These are phyloP conservation scores for Oceanites oceanicus DNA, from an alignment of 2,113 vertebrate species.

Conservation along the genomic window DNA sequence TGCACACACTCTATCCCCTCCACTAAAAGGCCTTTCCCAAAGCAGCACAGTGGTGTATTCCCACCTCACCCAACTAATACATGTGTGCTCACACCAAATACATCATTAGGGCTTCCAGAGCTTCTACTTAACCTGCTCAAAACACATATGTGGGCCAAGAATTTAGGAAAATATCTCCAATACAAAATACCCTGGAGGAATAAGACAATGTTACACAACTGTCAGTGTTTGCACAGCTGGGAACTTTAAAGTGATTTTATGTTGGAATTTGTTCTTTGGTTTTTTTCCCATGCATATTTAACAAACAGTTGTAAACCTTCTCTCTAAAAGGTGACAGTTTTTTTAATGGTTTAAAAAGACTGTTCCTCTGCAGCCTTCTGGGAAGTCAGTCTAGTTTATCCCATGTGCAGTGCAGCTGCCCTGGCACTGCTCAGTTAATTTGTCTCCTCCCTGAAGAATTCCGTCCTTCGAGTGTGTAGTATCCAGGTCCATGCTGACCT, in stretches of 20 bases:
- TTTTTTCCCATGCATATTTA: neutral
- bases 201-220: neutral
- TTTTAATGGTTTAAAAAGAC: neutral
- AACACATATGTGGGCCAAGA: neutral
- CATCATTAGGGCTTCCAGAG: neutral
- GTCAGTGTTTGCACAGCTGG: neutral
- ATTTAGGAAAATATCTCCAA: neutral
- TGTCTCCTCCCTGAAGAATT: neutral
- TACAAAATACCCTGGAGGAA: neutral
- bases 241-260: neutral
- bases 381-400: neutral
- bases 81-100: neutral
- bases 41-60: neutral
- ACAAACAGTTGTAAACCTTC: neutral
- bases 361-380: neutral
- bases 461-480: neutral
- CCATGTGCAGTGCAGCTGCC: neutral
- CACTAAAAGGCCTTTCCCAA: neutral
- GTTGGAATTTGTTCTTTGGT: neutral
- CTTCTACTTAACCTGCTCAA: neutral
- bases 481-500: neutral
- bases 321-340: neutral
- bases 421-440: neutral
- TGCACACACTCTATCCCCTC: fast-evolving
- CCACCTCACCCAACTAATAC: neutral